A percentile compares a stretch with the other conserved stretches of the same genome.
Evolutionary conservation across 2,888 invertebrate genomes (phyloP).

Genomic region (Hemicrepidius hirtus): DNA sequence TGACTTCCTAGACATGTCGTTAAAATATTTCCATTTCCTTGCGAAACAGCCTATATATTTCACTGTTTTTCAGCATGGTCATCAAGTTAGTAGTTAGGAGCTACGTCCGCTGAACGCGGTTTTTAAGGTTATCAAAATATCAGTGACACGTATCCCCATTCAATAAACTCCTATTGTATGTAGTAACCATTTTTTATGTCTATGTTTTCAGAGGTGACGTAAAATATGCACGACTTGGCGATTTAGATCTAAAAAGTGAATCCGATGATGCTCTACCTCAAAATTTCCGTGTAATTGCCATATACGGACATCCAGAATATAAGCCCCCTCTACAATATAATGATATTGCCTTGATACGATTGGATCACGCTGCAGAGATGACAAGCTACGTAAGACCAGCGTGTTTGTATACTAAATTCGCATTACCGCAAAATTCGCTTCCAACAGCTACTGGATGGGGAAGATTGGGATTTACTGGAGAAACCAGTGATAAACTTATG

Average conservation of each 20-base stretch:
- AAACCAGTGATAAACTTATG: slow-evolving; percentile 51
- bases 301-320: slow-evolving; percentile 69
- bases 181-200: too few species aligned
- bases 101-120: too few species aligned
- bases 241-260: slow-evolving; percentile 53
- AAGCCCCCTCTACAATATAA: slow-evolving; percentile 68
- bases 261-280: slow-evolving; percentile 57
- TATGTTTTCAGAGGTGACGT: slow-evolving; percentile 38
- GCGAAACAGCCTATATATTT: too few species aligned
- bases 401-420: slow-evolving; percentile 65
- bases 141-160: too few species aligned
- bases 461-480: slow-evolving; percentile 46
- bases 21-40: too few species aligned
- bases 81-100: too few species aligned
- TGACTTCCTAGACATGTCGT: too few species aligned
- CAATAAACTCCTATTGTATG: too few species aligned
- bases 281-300: slow-evolving; percentile 60
- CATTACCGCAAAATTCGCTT: slow-evolving; percentile 16
- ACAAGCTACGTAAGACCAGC: slow-evolving; percentile 68
- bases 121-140: too few species aligned
- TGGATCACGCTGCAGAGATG: slow-evolving; percentile 66
- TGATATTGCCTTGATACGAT: slow-evolving; percentile 71
- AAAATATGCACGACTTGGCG: slow-evolving; percentile 59
- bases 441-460: slow-evolving; percentile 60
- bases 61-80: too few species aligned